Evolutionary conservation across 2,797 vertebrate genomes (phyloP), one percentile per base, ranked within the genome.

Genomic region (Parambassis ranga): DNA sequence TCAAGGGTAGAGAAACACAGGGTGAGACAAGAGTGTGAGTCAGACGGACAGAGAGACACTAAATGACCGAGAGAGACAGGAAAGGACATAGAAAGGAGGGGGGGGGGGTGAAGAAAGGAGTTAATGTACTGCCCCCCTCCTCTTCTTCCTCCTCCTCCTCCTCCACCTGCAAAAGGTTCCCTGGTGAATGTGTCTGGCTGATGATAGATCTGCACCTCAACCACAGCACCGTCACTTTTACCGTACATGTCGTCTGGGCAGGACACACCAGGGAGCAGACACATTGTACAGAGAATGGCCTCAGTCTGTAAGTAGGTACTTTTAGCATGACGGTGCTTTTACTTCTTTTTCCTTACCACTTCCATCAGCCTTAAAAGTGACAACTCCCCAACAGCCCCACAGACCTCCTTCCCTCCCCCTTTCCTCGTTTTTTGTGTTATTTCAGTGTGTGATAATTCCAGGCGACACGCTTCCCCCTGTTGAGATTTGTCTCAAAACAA

Each of bases 101-200:
- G 23, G 27, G 11, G 10, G 38, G 15, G 24, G 32, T n/a, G n/a
- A 23, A 48, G 14, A 18, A 48, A 20, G 36, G 62, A 71, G 79
- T 68, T 71, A 77, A 81, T 74, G 84, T 65, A 47, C 49, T 19
- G 3, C 39, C 39, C 43, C 43, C 61, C 44, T n/a, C 6, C 28
- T 11, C 28, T 30, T n/a, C n/a, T n/a, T n/a, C n/a, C n/a, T n/a
- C n/a, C n/a, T n/a, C n/a, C n/a, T n/a, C n/a, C n/a, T n/a, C n/a
- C n/a, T n/a, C n/a, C n/a, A n/a, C n/a, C 39, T 2, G 51, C 52
- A 77, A 73, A 86, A 82, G 75, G 52, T 71, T 73, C 79, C 79
- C 72, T n/a, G 7, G 75, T 62, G 81, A 39, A 46, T 24, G 36
- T 36, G 59, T 75, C 65, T 53, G 48, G 41, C 56, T 52, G 73